Conservation (phyloP, 2,888 invertebrate species). For the Diploptera punctata region DNA sequence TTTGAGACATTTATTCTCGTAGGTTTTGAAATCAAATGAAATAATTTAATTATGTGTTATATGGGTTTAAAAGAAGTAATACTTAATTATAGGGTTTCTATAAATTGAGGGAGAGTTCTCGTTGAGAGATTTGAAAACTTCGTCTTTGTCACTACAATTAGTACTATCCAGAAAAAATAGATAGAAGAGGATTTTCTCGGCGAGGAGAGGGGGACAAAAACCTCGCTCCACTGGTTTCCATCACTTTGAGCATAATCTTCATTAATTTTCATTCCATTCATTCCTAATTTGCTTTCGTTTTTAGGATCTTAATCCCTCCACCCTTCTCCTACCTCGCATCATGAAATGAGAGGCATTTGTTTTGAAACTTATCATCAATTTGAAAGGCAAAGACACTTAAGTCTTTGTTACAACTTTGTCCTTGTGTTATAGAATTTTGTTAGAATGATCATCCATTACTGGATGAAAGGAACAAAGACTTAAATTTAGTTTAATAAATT, state of each 20-base stretch:
- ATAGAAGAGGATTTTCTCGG: not conserved
- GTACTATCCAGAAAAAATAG: not conserved
- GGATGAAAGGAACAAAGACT: constrained; percentile 6
- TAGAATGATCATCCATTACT: not conserved
- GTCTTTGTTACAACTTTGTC: constrained; percentile 11
- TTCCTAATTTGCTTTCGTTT: constrained; percentile 13
- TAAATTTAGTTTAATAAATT: not conserved
- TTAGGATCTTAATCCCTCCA: not conserved
- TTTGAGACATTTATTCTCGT: no score
- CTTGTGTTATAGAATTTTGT: not conserved
- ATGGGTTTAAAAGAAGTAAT: no score
- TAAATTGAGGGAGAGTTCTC: no score
- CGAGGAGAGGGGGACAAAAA: not conserved
- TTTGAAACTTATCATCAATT: constrained; percentile 6
- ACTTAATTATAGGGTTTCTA: no score
- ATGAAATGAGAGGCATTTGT: not conserved
- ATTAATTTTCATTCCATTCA: constrained; percentile 15
- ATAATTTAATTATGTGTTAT: no score
- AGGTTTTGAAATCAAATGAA: no score
- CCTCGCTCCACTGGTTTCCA: constrained; percentile 9
- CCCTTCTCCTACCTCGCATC: not conserved
- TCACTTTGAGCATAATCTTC: constrained; percentile 7
- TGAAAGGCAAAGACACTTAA: not conserved
- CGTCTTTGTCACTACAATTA: not conserved
- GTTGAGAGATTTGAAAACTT: not conserved